Conservation (phyloP, 1,140 invertebrate species). For the Palaemon carinicauda region DNA sequence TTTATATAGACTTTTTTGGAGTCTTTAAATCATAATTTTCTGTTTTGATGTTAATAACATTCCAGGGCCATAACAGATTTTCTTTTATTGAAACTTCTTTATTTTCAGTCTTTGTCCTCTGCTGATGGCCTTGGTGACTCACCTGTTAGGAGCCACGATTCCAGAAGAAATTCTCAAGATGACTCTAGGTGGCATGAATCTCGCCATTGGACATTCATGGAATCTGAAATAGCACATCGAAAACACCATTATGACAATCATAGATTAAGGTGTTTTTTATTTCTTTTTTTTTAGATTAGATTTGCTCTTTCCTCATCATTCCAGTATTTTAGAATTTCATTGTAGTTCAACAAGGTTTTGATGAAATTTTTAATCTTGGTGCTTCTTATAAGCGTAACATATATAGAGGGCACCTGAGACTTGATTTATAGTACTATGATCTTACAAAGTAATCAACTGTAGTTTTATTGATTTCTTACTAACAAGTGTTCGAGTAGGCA, state of each 20-base stretch:
- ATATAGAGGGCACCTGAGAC: no score
- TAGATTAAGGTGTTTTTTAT: conserved; percentile 48
- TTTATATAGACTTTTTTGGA: background rate
- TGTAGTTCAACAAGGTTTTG: no score
- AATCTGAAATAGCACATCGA: conserved; percentile 63
- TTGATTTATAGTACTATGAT: no score
- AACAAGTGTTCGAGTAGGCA: no score
- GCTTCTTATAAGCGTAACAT: no score
- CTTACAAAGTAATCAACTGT: no score
- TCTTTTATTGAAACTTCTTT: background rate
- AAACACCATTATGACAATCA: conserved; percentile 59
- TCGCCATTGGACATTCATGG: conserved; percentile 66
- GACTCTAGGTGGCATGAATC: conserved; percentile 63
- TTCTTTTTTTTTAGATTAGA: background rate
- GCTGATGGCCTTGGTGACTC: conserved; percentile 62
- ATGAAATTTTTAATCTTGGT: no score
- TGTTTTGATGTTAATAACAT: background rate
- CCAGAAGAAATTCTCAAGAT: conserved; percentile 64
- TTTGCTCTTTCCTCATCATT: background rate
- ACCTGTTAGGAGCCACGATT: conserved; percentile 62
- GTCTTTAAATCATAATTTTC: background rate
- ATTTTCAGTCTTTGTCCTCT: conserved; percentile 61
- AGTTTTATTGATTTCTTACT: no score
- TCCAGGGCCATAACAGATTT: background rate
- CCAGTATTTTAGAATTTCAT: no score